Conservation (phyloP, 1,140 invertebrate species). For the Lutraria rhynchaena region DNA sequence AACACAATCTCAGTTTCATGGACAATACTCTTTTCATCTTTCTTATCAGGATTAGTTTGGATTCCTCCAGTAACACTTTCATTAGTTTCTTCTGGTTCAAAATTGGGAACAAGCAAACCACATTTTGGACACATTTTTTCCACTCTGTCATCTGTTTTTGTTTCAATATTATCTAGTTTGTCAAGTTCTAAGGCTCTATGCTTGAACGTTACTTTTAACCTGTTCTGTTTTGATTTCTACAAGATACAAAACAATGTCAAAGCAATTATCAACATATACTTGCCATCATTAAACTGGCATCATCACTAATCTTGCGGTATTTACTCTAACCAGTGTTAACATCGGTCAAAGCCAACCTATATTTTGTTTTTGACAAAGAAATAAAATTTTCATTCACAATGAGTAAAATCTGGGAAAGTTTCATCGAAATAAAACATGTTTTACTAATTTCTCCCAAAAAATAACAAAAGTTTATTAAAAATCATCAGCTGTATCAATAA, state of each 20-base stretch:
- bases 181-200: slow-evolving; percentile 67
- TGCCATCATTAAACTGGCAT: no score
- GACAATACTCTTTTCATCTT: neutral
- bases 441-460: no score
- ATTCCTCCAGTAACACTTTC: neutral
- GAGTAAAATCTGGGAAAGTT: no score
- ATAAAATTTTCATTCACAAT: no score
- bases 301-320: no score
- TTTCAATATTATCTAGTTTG: slow-evolving; percentile 61
- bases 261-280: no score
- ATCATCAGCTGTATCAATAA: no score
- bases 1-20: neutral
- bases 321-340: no score
- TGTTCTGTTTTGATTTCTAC: slow-evolving; percentile 44
- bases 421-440: no score
- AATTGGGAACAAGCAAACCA: neutral
- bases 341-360: no score
- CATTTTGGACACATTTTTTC: slow-evolving; percentile 23
- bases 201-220: slow-evolving; percentile 72
- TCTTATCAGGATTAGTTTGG: neutral
- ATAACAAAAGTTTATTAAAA: no score
- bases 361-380: no score
- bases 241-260: neutral
- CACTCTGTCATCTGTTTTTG: neutral
- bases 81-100: neutral